phyloP scores from a whole-genome alignment of 1,140 invertebrate species.

The Globodera rostochiensis region DNA sequence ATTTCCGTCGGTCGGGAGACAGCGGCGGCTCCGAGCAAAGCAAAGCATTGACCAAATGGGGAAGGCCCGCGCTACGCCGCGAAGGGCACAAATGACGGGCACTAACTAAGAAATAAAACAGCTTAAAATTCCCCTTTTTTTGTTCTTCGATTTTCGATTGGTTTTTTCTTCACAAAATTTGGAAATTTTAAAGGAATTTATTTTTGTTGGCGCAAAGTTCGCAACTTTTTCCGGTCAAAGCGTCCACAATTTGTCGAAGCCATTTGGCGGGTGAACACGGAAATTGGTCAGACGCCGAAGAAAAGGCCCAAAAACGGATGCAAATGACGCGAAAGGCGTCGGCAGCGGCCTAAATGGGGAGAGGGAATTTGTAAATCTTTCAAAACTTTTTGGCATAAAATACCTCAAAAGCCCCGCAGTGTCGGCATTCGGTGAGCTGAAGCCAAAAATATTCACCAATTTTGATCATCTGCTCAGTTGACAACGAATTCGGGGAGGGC shows the following conservation, averaged over 20 bases:
- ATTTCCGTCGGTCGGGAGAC: not conserved
- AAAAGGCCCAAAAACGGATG: slow-evolving; percentile 42
- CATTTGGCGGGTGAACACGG: slow-evolving; percentile 40
- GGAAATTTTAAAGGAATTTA: slow-evolving; percentile 2
- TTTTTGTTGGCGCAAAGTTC: not conserved
- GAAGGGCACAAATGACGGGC: slow-evolving; percentile 53
- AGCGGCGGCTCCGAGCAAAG: slow-evolving; percentile 45
- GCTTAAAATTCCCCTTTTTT: not conserved
- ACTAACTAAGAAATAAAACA: slow-evolving; percentile 33
- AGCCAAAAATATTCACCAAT: slow-evolving; percentile 57
- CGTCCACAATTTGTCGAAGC: slow-evolving; percentile 46
- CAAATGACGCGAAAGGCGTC: slow-evolving; percentile 54
- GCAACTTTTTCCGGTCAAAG: slow-evolving; percentile 47
- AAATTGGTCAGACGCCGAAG: not conserved
- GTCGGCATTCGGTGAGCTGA: slow-evolving; percentile 56
- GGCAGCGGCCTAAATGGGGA: slow-evolving; percentile 31
- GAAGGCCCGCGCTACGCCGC: slow-evolving; percentile 55
- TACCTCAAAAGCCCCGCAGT: slow-evolving; percentile 57
- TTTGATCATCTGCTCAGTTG: slow-evolving; percentile 17
- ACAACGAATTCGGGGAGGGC: slow-evolving; percentile 18
- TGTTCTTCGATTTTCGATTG: too few species aligned
- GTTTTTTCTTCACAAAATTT: not conserved
- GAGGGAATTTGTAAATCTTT: not conserved
- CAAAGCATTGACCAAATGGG: slow-evolving; percentile 52
- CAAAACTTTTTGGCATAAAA: not conserved